phyloP scores from a whole-genome alignment of 2,113 vertebrate genomes.

The Chaetodon auriga region DNA sequence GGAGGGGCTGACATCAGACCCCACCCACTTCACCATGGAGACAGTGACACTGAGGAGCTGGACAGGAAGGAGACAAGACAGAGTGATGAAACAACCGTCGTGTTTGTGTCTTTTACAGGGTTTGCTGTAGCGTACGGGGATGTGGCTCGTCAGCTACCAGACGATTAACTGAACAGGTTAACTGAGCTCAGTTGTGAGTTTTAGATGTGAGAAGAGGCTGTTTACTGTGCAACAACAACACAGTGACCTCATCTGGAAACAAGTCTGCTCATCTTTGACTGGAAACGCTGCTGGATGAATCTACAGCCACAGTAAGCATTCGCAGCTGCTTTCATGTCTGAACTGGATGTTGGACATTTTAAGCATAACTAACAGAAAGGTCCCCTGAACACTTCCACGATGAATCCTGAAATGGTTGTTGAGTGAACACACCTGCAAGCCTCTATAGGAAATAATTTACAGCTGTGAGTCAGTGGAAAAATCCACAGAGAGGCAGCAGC shows the following conservation, averaged over 20 bases:
- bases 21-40: constrained; percentile 83
- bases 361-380: not conserved
- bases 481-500: not conserved
- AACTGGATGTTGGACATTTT: not conserved
- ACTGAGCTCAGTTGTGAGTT: too few relatives aligned
- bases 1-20: constrained; percentile 93
- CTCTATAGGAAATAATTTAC: not conserved
- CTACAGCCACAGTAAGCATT: too few relatives aligned
- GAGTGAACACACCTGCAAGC: not conserved
- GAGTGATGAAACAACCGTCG: too few relatives aligned
- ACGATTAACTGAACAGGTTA: too few relatives aligned
- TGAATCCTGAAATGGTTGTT: not conserved
- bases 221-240: too few relatives aligned
- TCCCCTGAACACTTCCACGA: not conserved
- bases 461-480: not conserved
- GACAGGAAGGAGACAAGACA: not conserved
- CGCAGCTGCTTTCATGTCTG: not conserved
- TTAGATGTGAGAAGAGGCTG: too few relatives aligned
- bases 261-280: too few relatives aligned
- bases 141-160: too few relatives aligned
- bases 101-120: too few relatives aligned
- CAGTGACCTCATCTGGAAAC: too few relatives aligned
- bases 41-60: constrained; percentile 46
- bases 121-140: too few relatives aligned
- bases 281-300: too few relatives aligned